A percentile compares a stretch with the other conserved stretches of the same genome.
Evolutionary conservation across 1,140 invertebrate species (phyloP).

Genomic region (Lepidurus packardi): DNA sequence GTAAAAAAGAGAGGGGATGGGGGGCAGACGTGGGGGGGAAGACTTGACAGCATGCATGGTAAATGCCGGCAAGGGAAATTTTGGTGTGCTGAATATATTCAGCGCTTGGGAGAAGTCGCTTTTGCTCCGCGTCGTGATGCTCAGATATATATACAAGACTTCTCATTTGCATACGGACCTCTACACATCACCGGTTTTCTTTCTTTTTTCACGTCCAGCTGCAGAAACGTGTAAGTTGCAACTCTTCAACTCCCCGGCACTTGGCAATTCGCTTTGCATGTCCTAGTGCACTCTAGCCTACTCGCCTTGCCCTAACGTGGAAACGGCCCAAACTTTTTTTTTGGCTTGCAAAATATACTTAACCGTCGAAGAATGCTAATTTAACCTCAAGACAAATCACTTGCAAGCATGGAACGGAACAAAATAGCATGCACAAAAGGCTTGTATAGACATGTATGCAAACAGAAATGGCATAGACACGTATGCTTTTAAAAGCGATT

Average conservation of each 20-base stretch:
- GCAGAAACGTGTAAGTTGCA: neutral
- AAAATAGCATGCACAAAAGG: too few species aligned
- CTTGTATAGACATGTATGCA: too few species aligned
- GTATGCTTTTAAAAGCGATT: too few species aligned
- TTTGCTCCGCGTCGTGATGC: slow-evolving; percentile 2
- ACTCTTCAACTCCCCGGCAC: neutral
- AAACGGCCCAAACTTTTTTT: neutral
- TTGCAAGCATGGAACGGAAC: neutral
- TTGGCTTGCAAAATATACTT: neutral
- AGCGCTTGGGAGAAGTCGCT: neutral
- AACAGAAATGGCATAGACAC: too few species aligned
- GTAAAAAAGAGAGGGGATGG: neutral
- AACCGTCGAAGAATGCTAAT: neutral
- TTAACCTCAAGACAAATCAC: neutral
- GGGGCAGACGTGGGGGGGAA: neutral
- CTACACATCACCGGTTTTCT: neutral
- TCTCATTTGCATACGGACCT: slow-evolving; percentile 6
- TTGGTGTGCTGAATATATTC: slow-evolving; percentile 2
- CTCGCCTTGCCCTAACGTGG: neutral
- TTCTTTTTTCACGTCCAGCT: neutral
- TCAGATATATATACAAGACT: slow-evolving; percentile 7
- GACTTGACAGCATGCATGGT: neutral
- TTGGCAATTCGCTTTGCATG: slow-evolving; percentile 9
- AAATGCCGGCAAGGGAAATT: slow-evolving; percentile 12
- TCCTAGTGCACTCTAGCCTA: neutral